Base-by-base conservation (phyloP, 1,140 invertebrate species). In the Zophobas atratus region DNA sequence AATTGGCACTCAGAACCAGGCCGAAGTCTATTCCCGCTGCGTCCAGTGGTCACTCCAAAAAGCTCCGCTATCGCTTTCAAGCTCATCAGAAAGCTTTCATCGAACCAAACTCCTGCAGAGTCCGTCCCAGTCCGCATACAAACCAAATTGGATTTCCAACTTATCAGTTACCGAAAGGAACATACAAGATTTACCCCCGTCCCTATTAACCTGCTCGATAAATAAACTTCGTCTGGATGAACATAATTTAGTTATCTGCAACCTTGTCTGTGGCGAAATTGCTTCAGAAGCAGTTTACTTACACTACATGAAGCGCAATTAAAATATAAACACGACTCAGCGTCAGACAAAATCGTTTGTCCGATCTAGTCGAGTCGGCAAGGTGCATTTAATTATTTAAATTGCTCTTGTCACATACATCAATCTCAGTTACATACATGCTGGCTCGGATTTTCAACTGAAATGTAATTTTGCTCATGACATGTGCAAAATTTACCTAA, bases 21-120 rank as follows among this genome's bases (percentile, higher is more conserved):
- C 75, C 32, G 48, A 55, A 57, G 76, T 77, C 70, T 71, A 77
- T 77, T 77, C 76, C 76, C 57, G 53, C 56, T 70, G 76, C 76
- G 76, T 77, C 76, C 38, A 70, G 38, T 53, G 76, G 76, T 77
- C 76, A 53, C 51, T 71, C 63, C 38, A 35, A 53, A 71, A 53
- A 70, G 51, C 49, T 70, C 70, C 41, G 41, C 76, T 77, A 77
- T 77, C 70, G 70, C 67, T 77, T 77, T 77, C 70, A 72, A 73
- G 76, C 76, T 77, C 76, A 77, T 77, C 76, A 77, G 76, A 77
- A 73, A 77, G 76, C 76, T 77, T 77, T 77, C 76, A 77, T 70
- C 49, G 51, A 73, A 73, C 70, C 70, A 63, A 77, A 74, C 76
- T 73, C 56, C 51, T 48, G 51, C 41, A 63, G 39, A 72, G 63